Evolutionary conservation across 2,113 vertebrate species (phyloP).

Genomic region (Melanerpes formicivorus): DNA sequence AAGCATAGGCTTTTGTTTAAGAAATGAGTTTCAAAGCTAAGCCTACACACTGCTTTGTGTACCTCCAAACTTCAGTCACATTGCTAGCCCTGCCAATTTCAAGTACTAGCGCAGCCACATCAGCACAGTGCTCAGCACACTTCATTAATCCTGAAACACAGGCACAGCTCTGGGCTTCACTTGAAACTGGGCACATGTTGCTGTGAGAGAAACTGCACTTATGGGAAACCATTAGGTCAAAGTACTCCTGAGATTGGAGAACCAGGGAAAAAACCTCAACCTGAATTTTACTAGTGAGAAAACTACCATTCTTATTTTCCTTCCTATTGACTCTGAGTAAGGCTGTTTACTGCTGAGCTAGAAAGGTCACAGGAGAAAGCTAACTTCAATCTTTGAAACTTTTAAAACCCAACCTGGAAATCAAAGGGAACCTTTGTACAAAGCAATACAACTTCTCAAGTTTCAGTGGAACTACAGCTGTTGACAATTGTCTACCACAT

Average conservation of each 20-base stretch:
- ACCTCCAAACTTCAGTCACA: neutral
- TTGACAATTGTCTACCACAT: neutral
- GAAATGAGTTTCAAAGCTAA: neutral
- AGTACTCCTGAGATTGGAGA: neutral
- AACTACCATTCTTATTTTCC: neutral
- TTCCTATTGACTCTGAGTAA: neutral
- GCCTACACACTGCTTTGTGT: neutral
- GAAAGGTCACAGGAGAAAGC: neutral
- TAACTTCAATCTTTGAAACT: neutral
- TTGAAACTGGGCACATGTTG: fast-evolving
- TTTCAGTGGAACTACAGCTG: neutral
- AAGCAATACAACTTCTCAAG: neutral
- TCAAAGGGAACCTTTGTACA: neutral
- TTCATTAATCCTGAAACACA: neutral
- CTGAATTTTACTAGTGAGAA: neutral
- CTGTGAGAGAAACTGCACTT: neutral
- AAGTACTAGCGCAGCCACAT: neutral
- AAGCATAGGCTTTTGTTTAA: neutral
- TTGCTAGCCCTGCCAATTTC: neutral
- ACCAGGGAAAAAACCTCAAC: neutral
- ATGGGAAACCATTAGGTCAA: neutral
- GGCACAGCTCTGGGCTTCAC: neutral
- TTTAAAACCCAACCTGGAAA: neutral
- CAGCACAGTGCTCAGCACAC: neutral
- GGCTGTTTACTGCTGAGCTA: neutral